phyloP scores from a whole-genome alignment of 2,888 invertebrate species.

The Sminthurides aquaticus region DNA sequence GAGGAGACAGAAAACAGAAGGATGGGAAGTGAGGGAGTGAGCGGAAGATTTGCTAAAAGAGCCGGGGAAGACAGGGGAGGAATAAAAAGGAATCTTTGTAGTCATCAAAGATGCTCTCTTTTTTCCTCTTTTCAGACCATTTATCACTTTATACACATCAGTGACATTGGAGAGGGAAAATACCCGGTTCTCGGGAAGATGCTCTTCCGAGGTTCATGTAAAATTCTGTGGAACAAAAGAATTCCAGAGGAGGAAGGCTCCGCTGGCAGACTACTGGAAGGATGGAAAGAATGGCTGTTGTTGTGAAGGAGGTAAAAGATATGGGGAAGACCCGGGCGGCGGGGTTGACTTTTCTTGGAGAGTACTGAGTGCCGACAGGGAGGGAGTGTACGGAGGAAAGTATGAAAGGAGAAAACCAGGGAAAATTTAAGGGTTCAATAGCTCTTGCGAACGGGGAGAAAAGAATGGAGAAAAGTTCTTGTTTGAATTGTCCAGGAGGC shows the following conservation, averaged over 20 bases:
- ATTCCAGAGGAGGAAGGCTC: too few species aligned
- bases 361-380: too few species aligned
- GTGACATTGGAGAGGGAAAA: background rate
- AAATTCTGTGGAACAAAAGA: background rate
- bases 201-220: background rate
- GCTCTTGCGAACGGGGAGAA: background rate
- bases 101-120: slow-evolving; percentile 5
- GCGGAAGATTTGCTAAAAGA: too few species aligned
- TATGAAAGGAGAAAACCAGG: background rate
- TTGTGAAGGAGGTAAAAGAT: too few species aligned
- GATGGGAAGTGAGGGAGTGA: too few species aligned
- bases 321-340: too few species aligned
- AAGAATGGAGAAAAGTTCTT: background rate
- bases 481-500: too few species aligned
- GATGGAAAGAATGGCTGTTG: too few species aligned
- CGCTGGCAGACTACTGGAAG: too few species aligned
- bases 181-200: background rate
- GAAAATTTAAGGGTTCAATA: slow-evolving; percentile 1
- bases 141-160: background rate
- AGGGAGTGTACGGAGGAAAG: too few species aligned
- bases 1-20: too few species aligned
- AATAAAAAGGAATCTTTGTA: slow-evolving; percentile 12
- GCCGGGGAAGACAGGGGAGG: background rate
- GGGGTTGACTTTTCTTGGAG: too few species aligned
- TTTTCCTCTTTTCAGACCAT: background rate